Percentiles rank a stretch among this genome's conserved stretches.
Evolutionary conservation across 1,140 invertebrate species (phyloP).

Genomic region (Drosophila malerkotliana): DNA sequence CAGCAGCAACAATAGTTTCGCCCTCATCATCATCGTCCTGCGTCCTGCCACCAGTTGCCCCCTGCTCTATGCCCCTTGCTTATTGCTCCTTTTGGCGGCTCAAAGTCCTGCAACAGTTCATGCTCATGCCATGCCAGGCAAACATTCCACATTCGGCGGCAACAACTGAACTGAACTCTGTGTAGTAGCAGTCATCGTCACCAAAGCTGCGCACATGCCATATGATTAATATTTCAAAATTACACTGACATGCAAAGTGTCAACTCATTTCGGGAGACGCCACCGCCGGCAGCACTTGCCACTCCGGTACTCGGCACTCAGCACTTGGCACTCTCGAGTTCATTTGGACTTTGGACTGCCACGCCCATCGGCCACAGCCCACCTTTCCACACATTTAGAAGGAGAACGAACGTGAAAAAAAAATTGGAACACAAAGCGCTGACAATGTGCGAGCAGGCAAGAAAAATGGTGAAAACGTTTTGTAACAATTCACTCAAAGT

Average conservation of each 20-base stretch:
- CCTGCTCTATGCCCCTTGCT: background rate
- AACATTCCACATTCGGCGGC: conserved; percentile 59
- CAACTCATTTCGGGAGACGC: conserved; percentile 72
- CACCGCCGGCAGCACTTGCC: conserved; percentile 34
- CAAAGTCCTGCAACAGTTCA: conserved; percentile 8
- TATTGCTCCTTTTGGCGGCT: background rate
- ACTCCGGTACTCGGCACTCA: conserved; percentile 15
- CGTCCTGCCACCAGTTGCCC: background rate
- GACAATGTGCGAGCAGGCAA: conserved; percentile 57
- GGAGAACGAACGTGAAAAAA: background rate
- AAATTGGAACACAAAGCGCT: conserved; percentile 50
- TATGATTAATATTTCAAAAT: conserved; percentile 82
- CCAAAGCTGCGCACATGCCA: conserved; percentile 59
- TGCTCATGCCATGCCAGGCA: conserved; percentile 62
- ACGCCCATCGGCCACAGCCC: conserved; percentile 24
- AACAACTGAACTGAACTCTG: conserved; percentile 1
- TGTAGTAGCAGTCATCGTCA: conserved; percentile 40
- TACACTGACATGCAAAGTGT: conserved; percentile 81
- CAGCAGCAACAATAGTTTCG: conserved; percentile 65
- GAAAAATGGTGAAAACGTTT: conserved; percentile 77
- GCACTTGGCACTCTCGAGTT: conserved; percentile 18
- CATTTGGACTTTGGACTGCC: conserved; percentile 5
- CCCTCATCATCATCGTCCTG: conserved; percentile 45
- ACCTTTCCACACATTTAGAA: conserved; percentile 51
- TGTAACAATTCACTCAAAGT: conserved; percentile 72